Conservation (phyloP, 1,140 invertebrate species). For the Cydia fagiglandana region DNA sequence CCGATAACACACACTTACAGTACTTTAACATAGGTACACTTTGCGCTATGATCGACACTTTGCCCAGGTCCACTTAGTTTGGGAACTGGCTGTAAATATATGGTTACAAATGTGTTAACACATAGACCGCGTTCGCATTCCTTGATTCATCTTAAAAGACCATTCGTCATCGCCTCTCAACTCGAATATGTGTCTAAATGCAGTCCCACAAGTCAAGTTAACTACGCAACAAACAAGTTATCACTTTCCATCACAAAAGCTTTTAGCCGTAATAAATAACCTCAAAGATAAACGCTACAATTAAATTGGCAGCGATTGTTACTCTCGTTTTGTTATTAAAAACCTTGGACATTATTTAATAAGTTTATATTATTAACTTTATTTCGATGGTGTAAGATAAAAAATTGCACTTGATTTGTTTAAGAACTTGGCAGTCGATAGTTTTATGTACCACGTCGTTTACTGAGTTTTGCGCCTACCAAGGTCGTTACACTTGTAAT, state of each 20-base stretch:
- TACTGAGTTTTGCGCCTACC: not conserved
- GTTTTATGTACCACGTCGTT: not conserved
- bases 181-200: too few relatives aligned
- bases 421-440: not conserved
- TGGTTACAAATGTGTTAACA: too few relatives aligned
- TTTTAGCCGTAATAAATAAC: slow-evolving; percentile 3
- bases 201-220: too few relatives aligned
- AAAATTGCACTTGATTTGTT: not conserved
- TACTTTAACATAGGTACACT: too few relatives aligned
- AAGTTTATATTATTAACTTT: not conserved
- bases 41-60: too few relatives aligned
- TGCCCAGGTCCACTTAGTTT: too few relatives aligned
- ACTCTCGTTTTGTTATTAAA: slow-evolving; percentile 8
- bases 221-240: not conserved
- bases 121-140: too few relatives aligned
- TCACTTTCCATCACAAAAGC: not conserved
- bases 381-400: not conserved
- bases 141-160: too few relatives aligned
- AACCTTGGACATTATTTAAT: not conserved
- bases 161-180: too few relatives aligned
- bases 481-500: not conserved
- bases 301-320: slow-evolving; percentile 5
- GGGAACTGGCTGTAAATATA: too few relatives aligned
- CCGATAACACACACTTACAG: too few relatives aligned
- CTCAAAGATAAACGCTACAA: slow-evolving; percentile 5